Evolutionary conservation across 1,140 invertebrate genomes (phyloP).

Genomic region (Heliconius eleuchia): DNA sequence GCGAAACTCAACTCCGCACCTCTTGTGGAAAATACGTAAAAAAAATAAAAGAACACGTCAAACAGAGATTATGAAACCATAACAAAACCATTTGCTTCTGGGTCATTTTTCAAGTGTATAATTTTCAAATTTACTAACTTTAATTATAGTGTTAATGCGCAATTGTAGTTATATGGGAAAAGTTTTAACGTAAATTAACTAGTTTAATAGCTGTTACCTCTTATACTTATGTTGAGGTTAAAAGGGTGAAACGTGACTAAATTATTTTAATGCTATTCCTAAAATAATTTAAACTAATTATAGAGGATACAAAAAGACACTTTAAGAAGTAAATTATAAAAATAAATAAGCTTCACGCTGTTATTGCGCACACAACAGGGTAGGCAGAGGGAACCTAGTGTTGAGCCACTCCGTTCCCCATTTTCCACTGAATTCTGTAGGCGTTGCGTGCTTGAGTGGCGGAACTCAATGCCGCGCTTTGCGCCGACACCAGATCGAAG

Average conservation of each 20-base stretch:
- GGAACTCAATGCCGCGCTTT: too few species aligned
- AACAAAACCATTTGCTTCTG: background rate
- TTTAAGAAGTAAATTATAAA: too few species aligned
- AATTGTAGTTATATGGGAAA: slow-evolving; percentile 29
- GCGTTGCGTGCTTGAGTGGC: too few species aligned
- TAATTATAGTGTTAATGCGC: slow-evolving; percentile 28
- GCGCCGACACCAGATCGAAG: too few species aligned
- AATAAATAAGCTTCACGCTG: too few species aligned
- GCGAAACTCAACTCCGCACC: too few species aligned
- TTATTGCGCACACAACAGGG: too few species aligned
- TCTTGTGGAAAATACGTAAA: too few species aligned
- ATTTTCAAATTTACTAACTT: slow-evolving; percentile 23
- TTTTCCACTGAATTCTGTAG: too few species aligned
- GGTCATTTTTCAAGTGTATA: slow-evolving; percentile 18
- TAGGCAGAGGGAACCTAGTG: too few species aligned
- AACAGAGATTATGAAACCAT: background rate
- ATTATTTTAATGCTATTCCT: background rate
- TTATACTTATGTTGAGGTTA: background rate
- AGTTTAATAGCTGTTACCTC: background rate
- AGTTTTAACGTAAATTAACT: slow-evolving; percentile 11
- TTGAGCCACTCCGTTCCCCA: too few species aligned
- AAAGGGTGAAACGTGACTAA: background rate
- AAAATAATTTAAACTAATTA: background rate
- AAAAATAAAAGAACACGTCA: background rate
- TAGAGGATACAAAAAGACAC: too few species aligned